Evolutionary conservation across 2,113 vertebrate genomes (phyloP), one percentile per base, ranked within the genome.

Genomic region (Procavia capensis): DNA sequence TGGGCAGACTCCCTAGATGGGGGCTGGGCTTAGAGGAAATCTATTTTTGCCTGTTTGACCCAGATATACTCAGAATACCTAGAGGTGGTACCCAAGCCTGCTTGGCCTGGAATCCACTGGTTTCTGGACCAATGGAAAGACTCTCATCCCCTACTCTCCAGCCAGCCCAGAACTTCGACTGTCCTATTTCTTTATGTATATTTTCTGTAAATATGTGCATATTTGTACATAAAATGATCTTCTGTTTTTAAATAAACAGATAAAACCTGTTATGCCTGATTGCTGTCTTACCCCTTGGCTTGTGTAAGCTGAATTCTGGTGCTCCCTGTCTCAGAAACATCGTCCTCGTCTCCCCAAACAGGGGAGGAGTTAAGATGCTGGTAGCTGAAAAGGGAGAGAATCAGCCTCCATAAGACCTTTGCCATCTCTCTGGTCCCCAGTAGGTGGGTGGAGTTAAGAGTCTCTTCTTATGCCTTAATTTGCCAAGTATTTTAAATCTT

Each of bases 241-340:
- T 97, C 97, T 95, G 97, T 98, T 97, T 97, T 95, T 94, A 97
- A 98, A 97, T 98, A 98, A 98, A 98, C 96, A 95, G 96, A 96
- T 47, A 91, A 95, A 93, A 96, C 85, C 29, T 91, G 84, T 91
- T 85, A 66, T 78, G 75, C 66, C 64, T 94, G 79, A 54, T 76
- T 86, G 24, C 72, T 96, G n/a, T 89, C 63, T 93, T 45, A 31
- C 41, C 29, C 27, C 54, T 54, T 54, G 41, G 80, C 54, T 27
- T 31, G 14, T 50, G 41, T 64, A 5, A 94, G 64, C 72, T 9
- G n/a, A 90, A 36, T 6, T 13, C 36, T 5, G 6, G 0, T 34
- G 0, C 14, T 14, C 0, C n/a, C 22, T 41, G 27, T 47, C 27
- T 91, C 3, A 1, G n/a, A 5, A 6, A 45, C 2, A 9, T 13